Percentiles rank a stretch among this genome's conserved stretches.
Conservation (phyloP, 2,888 invertebrate species). For the Heliconius charithonia region DNA sequence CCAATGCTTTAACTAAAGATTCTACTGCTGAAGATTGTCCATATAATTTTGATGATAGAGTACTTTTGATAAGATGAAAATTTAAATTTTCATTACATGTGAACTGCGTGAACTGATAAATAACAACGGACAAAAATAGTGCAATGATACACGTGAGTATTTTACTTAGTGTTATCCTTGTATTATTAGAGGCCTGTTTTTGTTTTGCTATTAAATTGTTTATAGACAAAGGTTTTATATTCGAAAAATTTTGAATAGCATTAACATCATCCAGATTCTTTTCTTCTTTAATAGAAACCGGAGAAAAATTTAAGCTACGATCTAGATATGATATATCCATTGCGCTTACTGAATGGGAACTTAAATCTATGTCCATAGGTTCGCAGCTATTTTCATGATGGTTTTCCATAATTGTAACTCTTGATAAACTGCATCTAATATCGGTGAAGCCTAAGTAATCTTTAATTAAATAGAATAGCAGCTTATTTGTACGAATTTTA, state of each 20-base stretch:
- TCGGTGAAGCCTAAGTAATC: not conserved
- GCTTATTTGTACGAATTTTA: too few relatives aligned
- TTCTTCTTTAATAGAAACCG: constrained; percentile 29
- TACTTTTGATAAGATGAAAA: constrained; percentile 52
- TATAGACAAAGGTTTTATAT: constrained; percentile 23
- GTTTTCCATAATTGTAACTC: constrained; percentile 30
- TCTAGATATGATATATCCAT: constrained; percentile 67
- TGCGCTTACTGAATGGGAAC: constrained; percentile 61
- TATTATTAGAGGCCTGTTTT: not conserved
- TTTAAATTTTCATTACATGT: constrained; percentile 63
- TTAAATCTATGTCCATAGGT: constrained; percentile 77
- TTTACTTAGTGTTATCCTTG: constrained; percentile 1
- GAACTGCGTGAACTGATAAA: constrained; percentile 56
- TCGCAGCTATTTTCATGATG: constrained; percentile 60
- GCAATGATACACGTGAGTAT: constrained; percentile 46
- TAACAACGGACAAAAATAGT: constrained; percentile 54
- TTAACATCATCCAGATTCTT: constrained; percentile 46
- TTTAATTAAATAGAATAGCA: not conserved
- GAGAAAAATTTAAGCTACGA: constrained; percentile 22
- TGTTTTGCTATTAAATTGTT: constrained; percentile 27
- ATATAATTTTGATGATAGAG: constrained; percentile 60
- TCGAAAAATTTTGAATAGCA: constrained; percentile 36
- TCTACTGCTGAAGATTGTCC: constrained; percentile 66
- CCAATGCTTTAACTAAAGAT: constrained; percentile 59
- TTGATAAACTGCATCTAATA: constrained; percentile 1